phyloP scores from a whole-genome alignment of 2,797 vertebrate species.

The Ispidina lecontei region DNA sequence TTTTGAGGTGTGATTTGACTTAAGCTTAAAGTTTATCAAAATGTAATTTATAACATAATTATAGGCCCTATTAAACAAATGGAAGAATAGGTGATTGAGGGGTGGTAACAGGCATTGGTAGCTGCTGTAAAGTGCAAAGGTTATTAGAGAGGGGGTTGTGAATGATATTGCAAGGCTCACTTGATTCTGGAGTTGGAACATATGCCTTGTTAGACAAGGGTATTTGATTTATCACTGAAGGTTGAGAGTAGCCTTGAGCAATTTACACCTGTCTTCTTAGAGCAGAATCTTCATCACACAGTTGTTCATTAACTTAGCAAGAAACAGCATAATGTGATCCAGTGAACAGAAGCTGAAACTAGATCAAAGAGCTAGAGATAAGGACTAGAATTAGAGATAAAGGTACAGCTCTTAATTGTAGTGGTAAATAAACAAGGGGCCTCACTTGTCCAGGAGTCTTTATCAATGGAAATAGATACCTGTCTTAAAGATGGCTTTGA shows the following conservation, averaged over 20 bases:
- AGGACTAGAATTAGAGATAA: background rate
- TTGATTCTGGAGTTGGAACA: background rate
- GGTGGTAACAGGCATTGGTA: background rate
- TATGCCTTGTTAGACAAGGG: background rate
- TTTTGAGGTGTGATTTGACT: background rate
- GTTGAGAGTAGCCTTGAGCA: background rate
- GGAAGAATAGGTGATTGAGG: background rate
- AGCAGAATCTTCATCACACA: background rate
- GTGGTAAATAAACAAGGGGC: background rate
- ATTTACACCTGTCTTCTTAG: background rate
- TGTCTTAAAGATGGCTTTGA: background rate
- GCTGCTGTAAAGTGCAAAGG: background rate
- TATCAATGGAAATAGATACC: background rate
- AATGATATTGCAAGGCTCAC: background rate
- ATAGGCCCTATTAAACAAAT: background rate
- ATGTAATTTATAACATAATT: background rate
- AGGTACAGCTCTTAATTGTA: background rate
- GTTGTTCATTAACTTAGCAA: background rate
- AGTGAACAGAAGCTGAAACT: background rate
- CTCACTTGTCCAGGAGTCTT: background rate
- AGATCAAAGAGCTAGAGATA: background rate
- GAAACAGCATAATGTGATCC: background rate
- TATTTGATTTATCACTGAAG: background rate
- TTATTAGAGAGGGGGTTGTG: background rate
- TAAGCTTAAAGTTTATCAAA: background rate